These are phyloP conservation scores for Lycopodina hypogea DNA, from an alignment of 37 sponge, comb jelly and placozoan genomes.

Conservation along the genomic window DNA sequence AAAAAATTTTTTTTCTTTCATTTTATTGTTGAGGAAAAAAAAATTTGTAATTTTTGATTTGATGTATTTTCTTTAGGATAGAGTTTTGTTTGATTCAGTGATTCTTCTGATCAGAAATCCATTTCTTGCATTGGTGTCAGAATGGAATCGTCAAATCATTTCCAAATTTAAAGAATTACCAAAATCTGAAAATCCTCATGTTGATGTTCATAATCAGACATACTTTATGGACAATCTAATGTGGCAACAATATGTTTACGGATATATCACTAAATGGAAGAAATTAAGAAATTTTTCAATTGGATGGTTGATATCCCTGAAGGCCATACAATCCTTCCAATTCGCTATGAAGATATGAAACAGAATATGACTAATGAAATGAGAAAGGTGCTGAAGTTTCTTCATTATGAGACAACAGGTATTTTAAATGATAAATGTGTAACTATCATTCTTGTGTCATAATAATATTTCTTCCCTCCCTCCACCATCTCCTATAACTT, in stretches of 20 bases:
- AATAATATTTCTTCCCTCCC: background rate
- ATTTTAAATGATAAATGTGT: background rate
- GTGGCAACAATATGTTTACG: background rate
- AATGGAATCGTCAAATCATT: constrained; percentile 8
- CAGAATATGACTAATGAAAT: constrained; percentile 14
- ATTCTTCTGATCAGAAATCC: background rate
- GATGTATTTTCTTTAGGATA: background rate
- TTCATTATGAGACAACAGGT: background rate
- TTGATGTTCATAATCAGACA: background rate
- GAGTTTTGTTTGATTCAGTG: background rate
- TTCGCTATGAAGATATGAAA: constrained; percentile 51
- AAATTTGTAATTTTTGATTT: too few species aligned
- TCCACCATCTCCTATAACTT: background rate
- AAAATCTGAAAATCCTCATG: background rate
- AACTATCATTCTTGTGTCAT: background rate
- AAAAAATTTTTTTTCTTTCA: too few species aligned
- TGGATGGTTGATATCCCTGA: too few species aligned
- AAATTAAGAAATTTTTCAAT: background rate
- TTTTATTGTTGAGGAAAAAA: too few species aligned
- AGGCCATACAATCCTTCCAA: background rate
- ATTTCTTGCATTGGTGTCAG: background rate
- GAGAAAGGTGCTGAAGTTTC: constrained; percentile 45
- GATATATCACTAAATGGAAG: background rate
- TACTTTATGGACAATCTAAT: background rate
- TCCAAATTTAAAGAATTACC: background rate